Conservation (phyloP, 2,797 vertebrate genomes). For the Paedocypris micromegethes region DNA sequence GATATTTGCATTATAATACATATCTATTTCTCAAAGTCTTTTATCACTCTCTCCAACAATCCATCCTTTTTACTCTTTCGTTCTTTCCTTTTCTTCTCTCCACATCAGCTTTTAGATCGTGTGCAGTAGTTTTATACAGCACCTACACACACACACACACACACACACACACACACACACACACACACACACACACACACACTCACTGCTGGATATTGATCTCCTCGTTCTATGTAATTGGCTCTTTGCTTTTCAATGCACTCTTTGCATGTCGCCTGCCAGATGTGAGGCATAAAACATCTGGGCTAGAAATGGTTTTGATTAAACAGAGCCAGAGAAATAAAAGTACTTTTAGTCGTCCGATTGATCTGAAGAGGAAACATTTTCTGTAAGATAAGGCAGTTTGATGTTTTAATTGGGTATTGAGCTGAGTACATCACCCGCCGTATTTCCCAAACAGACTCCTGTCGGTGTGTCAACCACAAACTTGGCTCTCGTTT, state of each 20-base stretch:
- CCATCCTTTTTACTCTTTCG: constrained; percentile 2
- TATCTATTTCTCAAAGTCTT: background rate
- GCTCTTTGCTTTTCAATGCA: constrained; percentile 23
- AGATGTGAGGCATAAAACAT: constrained; percentile 33
- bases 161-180: constrained; percentile 7
- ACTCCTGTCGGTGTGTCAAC: too few relatives aligned
- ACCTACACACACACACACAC: constrained; percentile 1
- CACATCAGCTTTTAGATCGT: constrained; percentile 2
- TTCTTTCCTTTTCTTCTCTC: too few relatives aligned
- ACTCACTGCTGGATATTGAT: constrained; percentile 27
- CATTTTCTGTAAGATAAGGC: constrained; percentile 4
- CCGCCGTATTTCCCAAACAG: too few relatives aligned
- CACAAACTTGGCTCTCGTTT: too few relatives aligned
- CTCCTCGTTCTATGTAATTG: constrained; percentile 16
- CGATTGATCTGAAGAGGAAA: constrained; percentile 17
- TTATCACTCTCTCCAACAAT: background rate
- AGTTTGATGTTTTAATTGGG: background rate
- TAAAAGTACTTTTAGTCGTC: constrained; percentile 10
- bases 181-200: constrained; percentile 1
- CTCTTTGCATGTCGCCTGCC: constrained; percentile 20
- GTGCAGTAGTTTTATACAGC: background rate
- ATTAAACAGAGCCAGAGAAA: constrained; percentile 23
- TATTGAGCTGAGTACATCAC: background rate
- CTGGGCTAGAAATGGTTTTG: constrained; percentile 9
- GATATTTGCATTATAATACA: too few relatives aligned